Evolutionary conservation across 2,888 invertebrate species (phyloP), one percentile per base, ranked within the genome.

Genomic region (Yponomeuta evonymella): DNA sequence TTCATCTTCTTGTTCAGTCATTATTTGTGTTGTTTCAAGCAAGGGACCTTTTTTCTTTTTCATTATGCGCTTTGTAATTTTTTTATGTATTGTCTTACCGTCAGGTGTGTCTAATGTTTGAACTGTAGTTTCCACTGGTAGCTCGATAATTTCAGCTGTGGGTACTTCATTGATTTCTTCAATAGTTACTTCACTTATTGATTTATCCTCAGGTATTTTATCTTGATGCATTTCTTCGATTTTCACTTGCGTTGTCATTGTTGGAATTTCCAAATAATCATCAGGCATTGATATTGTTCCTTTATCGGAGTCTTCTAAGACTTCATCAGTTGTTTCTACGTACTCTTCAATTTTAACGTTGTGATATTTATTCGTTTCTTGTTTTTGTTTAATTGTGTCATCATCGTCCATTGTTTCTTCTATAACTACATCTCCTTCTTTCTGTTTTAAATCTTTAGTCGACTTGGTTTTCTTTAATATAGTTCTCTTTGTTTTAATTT

Each of bases 401-500:
- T 81, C 79, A 1, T 92, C 90, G 15, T 90, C 91, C 6, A 70
- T 75, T 0, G 81, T 85, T 82, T 93, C 92, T 81, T 93, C 92
- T 72, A 94, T 94, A 0, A 94, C 90, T 2, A 94, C 81, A 74
- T 93, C 89, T 33, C 90, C 90, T 73, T 86, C 85, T 15, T 79
- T 77, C 63, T 76, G 77, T 36, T 80, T 76, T 1, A 73, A 73
- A 10, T 72, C 73, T 33, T 66, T 73, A 3, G 74, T 75, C 73
- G 77, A 84, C 63, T 84, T 86, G 76, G 88, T 92, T 76, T 92
- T 93, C 75, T 91, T 84, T 71, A 93, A 77, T 72, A 93, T 92
- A 0, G 94, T 94, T 76, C 94, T 78, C 79, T 94, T 94, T 2
- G 94, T 94, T 81, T 93, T 92, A 29, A 93, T 87, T 83, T 93